Evolutionary conservation across 2,113 vertebrate species (phyloP).

Genomic region (Euleptes europaea): DNA sequence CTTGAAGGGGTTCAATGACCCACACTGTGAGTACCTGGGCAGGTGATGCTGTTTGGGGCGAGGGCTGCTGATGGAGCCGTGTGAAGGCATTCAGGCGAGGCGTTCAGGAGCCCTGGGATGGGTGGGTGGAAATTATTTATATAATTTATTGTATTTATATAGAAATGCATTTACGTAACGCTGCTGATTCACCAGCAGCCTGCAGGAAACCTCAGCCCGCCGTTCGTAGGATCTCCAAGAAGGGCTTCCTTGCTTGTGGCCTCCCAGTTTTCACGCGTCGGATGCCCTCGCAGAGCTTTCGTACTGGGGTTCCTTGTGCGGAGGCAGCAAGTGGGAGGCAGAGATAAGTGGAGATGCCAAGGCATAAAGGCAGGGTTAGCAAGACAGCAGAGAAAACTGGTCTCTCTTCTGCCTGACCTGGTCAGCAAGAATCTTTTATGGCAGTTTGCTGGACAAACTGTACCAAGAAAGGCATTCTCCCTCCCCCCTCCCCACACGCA

Average conservation of each 20-base stretch:
- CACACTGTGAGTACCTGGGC: not conserved
- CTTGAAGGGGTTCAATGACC: not conserved
- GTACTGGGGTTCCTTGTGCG: not conserved
- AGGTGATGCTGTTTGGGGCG: fast-evolving
- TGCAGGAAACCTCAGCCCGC: conserved; percentile 19
- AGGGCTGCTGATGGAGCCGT: not conserved
- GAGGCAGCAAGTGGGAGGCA: no score
- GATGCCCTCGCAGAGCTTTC: not conserved
- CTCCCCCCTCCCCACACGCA: not conserved
- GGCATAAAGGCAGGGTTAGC: not conserved
- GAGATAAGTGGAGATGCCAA: not conserved
- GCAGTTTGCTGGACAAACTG: not conserved
- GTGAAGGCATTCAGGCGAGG: conserved; percentile 11
- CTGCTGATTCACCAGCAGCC: conserved; percentile 59
- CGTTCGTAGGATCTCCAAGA: conserved; percentile 33
- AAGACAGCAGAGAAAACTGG: not conserved
- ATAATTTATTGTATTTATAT: conserved; percentile 35
- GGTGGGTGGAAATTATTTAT: not conserved
- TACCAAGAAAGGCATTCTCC: not conserved
- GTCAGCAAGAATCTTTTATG: not conserved
- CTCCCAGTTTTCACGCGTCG: not conserved
- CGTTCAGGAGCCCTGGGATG: not conserved
- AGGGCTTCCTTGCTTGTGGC: not conserved
- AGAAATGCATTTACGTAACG: conserved; percentile 17
- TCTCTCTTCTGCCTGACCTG: not conserved